Percentiles rank a stretch among this genome's conserved stretches.
Evolutionary conservation across 2,113 vertebrate species (phyloP).

Genomic region (Jacana jacana): DNA sequence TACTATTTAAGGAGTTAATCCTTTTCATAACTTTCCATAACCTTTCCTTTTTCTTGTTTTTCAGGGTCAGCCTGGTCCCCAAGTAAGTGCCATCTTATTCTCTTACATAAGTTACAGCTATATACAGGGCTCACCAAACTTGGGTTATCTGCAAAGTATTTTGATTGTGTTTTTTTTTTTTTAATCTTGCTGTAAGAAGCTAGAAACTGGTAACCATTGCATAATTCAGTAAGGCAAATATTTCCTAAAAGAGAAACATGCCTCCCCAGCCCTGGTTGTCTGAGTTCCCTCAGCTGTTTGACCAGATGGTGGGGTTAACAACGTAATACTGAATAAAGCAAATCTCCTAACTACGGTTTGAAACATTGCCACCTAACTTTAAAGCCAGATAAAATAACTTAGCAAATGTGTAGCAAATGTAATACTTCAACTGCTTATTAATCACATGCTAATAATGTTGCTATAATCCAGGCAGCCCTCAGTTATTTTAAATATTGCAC

Average conservation of each 20-base stretch:
- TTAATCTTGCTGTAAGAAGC: background rate
- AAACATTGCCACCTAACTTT: slow-evolving; percentile 56
- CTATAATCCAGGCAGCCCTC: slow-evolving; percentile 28
- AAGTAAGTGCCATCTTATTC: slow-evolving; percentile 72
- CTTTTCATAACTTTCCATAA: slow-evolving; percentile 26
- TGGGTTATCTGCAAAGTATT: background rate
- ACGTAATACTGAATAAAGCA: slow-evolving; percentile 53
- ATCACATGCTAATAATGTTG: slow-evolving; percentile 59
- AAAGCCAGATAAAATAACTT: slow-evolving; percentile 59
- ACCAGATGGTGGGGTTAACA: slow-evolving; percentile 73
- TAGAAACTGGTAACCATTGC: slow-evolving; percentile 68
- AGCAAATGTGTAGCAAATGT: slow-evolving; percentile 39
- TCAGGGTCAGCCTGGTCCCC: slow-evolving; percentile 80
- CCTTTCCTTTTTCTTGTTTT: slow-evolving; percentile 50
- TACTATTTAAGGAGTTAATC: background rate
- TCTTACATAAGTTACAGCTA: background rate
- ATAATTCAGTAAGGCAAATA: slow-evolving; percentile 63
- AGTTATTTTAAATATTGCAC: slow-evolving; percentile 38
- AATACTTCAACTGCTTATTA: slow-evolving; percentile 65
- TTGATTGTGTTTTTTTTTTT: background rate
- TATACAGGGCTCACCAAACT: background rate
- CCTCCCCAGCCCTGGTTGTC: slow-evolving; percentile 58
- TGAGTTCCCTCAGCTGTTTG: slow-evolving; percentile 68
- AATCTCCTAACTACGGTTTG: slow-evolving; percentile 68
- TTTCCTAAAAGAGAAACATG: slow-evolving; percentile 69